Evolutionary conservation across 1,140 invertebrate species (phyloP), one percentile per base, ranked within the genome.

Genomic region (Homarus americanus): DNA sequence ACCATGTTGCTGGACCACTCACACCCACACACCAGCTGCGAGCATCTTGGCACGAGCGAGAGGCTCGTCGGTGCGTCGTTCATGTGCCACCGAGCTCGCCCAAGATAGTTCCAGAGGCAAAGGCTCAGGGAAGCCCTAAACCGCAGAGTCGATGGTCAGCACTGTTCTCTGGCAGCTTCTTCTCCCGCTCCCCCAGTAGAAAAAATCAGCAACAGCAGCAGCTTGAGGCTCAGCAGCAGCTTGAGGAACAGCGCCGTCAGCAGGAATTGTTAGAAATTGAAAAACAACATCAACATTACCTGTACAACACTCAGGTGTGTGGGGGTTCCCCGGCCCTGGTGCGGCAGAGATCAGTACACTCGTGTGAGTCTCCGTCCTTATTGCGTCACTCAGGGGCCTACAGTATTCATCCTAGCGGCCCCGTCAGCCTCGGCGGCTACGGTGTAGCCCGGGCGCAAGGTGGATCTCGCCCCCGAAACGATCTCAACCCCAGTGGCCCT

Each of bases 391-490:
- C 41, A 10, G 82, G 80, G 28, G 82, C 80, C 38, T 75, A 75
- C 44, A 84, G 72, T 32, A 24, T 75, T 28, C 69, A 90, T 63
- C 66, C 69, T 10, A 83, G 69, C n/a, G 88, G 88, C 20, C 88
- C 88, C 28, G 88, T 90, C 24, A 90, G 88, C 69, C 80, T 90
- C 10, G 80, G 82, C 5, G 80, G 88, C 24, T 90, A 90, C 53
- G 92, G 92, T 28, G 80, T 93, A 34, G 92, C 92, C 36, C 73
- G 92, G 28, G 92, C 92, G 38, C 91, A 91, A 36, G 92, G 92
- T 12, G 92, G 92, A 15, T 83, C 88, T 15, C 85, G 88, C 20
- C 40, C 88, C 20, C 41, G 88, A 49, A 76, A 32, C 41, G 88
- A 90, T 38, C 72, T 83, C 24, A 90, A 83, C 53, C 32, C 44